Evolutionary conservation across 2,113 vertebrate genomes (phyloP), one percentile per base, ranked within the genome.

Genomic region (Laterallus jamaicensis): DNA sequence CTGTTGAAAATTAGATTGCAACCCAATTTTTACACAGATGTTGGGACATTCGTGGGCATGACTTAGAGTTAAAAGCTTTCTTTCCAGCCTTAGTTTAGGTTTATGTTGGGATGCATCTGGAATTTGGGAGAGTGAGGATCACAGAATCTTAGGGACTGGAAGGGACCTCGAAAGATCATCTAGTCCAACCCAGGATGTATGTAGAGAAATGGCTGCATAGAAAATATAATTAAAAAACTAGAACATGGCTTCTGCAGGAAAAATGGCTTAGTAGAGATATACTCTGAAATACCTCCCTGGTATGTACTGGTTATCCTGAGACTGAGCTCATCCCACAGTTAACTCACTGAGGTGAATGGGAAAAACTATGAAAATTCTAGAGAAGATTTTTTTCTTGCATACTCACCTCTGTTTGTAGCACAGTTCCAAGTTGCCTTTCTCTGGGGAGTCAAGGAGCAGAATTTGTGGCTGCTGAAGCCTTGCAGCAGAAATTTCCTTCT

Each of bases 401-500:
- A 16, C 26, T 22, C 84, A n/a, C 13, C n/a, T 22, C 26, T 78
- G 15, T 64, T 76, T 85, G 32, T 66, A 40, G 19, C 17, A 16
- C 32, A 32, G 6, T 62, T 60, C 26, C 56, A 87, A 86, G 13
- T 52, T 10, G 7, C 13, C 5, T 77, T 68, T 80, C 56, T 59
- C 6, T 70, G 73, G 24, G 52, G 50, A 80, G 20, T 25, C 37
- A 68, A 69, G 40, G 31, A 77, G 12, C 68, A 78, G 60, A 68
- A 52, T 40, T 19, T 10, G 35, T 60, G 42, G 15, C 4, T 76
- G 37, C 28, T 15, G 22, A 70, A 77, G 56, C 52, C 29, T 24
- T 0, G 2, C 11, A 80, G 12, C 0, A 1, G 58, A 66, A 93
- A 74, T 62, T 2, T 22, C 28, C 32, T 70, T 25, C 22, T 82